Base-by-base conservation (phyloP, 2,113 vertebrate species). In the Ascaphus truei region DNA sequence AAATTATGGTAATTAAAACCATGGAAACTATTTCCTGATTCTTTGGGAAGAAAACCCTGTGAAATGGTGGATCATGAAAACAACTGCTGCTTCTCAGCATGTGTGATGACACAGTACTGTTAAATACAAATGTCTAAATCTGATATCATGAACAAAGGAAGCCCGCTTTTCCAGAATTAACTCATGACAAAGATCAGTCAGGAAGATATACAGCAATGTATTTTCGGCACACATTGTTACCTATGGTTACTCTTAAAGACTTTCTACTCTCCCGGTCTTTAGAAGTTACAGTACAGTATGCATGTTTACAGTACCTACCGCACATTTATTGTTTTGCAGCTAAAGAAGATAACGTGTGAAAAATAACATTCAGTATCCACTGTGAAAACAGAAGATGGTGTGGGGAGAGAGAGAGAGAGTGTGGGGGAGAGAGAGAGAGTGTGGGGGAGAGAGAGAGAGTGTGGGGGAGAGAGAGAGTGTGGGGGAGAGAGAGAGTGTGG, bases 1-100 rank as follows among this genome's bases (percentile, higher is more conserved):
- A 86, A 90, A 85, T 86, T 83, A 81, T 81, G 77, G 71, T 82
- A 83, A 87, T 89, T 84, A 86, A 75, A 81, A 53, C 79, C 80
- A 87, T 77, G 73, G 77, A 81, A 87, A 85, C 75, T 22, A 80
- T 83, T 83, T 80, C 62, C 61, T 75, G 67, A 62, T 80, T 37
- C 58, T 58, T 76, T 83, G 81, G 66, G 73, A 80, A 60, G 4
- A 37, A 77, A 65, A 39, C 50, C 63, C 27, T 80, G 3, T 55
- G 34, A 68, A 64, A 67, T 30, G 52, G 3, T 64, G 58, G 76
- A 69, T 87, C 76, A 80, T 50, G 16, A 60, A 77, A 22, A 9
- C 22, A 69, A 64, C 80, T 64, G 30, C 1, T 64, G 53, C 76
- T 62, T 73, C 25, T 7, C 68, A 75, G 50, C 12, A 30, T 60